A percentile compares a stretch with the other conserved stretches of the same genome.
These are phyloP conservation scores for Thunnus thynnus DNA, from an alignment of 2,113 vertebrate species.

Conservation along the genomic window DNA sequence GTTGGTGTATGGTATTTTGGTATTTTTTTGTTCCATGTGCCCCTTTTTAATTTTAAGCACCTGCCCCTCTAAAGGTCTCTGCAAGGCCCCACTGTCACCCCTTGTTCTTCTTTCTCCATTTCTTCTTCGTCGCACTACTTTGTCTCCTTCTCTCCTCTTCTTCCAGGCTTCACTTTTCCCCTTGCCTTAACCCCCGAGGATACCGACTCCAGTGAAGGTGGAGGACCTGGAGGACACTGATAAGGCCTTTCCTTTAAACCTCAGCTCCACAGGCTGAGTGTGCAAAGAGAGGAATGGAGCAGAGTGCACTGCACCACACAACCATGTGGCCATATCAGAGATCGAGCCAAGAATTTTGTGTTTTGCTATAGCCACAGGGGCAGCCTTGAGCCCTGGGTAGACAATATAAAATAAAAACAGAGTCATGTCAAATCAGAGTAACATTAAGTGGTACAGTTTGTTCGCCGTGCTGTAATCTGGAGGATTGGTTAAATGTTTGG, in stretches of 20 bases:
- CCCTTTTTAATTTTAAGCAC: too few relatives aligned
- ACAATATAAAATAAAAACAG: neutral
- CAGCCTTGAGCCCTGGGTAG: neutral
- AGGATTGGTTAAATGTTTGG: constrained; percentile 10
- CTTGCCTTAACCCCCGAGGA: constrained; percentile 38
- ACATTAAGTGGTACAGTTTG: neutral
- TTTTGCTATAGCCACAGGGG: constrained; percentile 20
- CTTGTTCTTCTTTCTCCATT: constrained; percentile 25
- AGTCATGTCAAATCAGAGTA: constrained; percentile 13
- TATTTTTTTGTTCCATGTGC: too few relatives aligned
- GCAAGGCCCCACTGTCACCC: neutral
- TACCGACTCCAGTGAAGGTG: constrained; percentile 68
- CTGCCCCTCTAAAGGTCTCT: too few relatives aligned
- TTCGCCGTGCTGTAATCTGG: neutral
- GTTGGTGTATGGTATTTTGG: too few relatives aligned
- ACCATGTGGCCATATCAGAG: constrained; percentile 47
- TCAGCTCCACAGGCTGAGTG: constrained; percentile 68
- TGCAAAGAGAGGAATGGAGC: constrained; percentile 56
- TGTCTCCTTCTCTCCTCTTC: constrained; percentile 14
- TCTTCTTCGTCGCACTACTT: constrained; percentile 15
- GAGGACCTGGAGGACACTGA: constrained; percentile 81
- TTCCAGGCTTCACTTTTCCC: constrained; percentile 31
- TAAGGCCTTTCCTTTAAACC: constrained; percentile 80
- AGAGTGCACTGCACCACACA: constrained; percentile 36
- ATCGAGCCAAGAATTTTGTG: constrained; percentile 48